Evolutionary conservation across 2,888 invertebrate genomes (phyloP).

Genomic region (Agrotis exclamationis): DNA sequence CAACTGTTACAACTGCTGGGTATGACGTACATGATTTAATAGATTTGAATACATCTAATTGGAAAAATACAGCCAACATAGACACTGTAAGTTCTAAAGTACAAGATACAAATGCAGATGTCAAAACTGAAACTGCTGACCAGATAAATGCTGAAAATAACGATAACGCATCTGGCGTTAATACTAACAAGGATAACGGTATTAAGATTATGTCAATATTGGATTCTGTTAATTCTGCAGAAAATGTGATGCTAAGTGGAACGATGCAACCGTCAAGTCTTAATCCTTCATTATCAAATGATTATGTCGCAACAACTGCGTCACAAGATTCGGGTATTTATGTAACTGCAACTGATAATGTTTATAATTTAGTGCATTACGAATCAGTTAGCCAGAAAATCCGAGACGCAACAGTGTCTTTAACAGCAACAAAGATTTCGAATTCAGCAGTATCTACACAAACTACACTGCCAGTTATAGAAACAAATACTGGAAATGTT

Average conservation of each 20-base stretch:
- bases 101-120: background rate
- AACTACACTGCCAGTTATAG: background rate
- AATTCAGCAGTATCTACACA: background rate
- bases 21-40: background rate
- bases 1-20: background rate
- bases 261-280: background rate
- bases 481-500: background rate
- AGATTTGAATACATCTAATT: conserved; percentile 5
- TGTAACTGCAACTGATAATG: conserved; percentile 3
- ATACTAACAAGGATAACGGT: background rate
- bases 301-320: background rate
- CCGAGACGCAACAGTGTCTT: background rate
- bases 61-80: background rate
- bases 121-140: background rate
- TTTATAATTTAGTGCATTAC: conserved; percentile 5
- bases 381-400: conserved; percentile 6
- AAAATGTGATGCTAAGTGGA: background rate
- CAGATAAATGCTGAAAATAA: background rate
- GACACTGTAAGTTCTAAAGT: background rate
- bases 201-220: conserved; percentile 10
- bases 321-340: conserved; percentile 1
- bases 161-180: background rate
- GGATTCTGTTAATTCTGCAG: background rate
- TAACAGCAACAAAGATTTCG: background rate
- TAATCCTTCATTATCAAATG: conserved; percentile 12